Base-by-base conservation (phyloP, 1,140 invertebrate genomes). In the Anthonomus grandis region DNA sequence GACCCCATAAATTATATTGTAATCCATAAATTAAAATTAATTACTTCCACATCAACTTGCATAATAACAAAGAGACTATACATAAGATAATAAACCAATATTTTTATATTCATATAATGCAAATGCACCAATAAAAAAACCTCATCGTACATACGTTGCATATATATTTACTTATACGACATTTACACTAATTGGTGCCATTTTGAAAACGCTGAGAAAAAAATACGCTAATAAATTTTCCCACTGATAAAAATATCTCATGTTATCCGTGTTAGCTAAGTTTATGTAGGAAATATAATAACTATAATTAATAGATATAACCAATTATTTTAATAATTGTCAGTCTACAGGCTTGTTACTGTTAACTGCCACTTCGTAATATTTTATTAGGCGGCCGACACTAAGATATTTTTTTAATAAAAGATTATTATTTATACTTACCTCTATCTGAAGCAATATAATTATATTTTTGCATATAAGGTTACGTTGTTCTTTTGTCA, bases 241-340 rank as follows among this genome's bases (percentile, higher is more conserved):
- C 18, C 8, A n/a, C 18, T 24, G n/a, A 4, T 5, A 45, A 45
- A 23, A 45, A 24, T 45, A 22, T 24, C 42, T 12, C 27, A 24
- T 24, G 10, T 45, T 45, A 45, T 45, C 22, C 42, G n/a, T 45
- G 22, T 45, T 45, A 25, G 42, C 42, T 19, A 25, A 45, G 22
- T 24, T 45, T 45, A 24, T 38, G 22, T 24, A 45, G 42, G 42
- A 45, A 45, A 45, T 12, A n/a, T 45, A 45, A 45, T 45, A 45
- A 45, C 42, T 45, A 45, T 45, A 45, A 45, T 45, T 45, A 45
- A 45, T 45, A n/a, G 22, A 25, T 45, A 45, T 12, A 38, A 45
- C 42, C 21, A 45, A 45, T 45, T 45, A 45, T 45, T 45, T 45
- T 45, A 45, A 45, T 45, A 45, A 45, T 45, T 45, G 42, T n/a